These are phyloP conservation scores for Lepidocolaptes lacrymiger DNA, from an alignment of 2,797 vertebrate species.

Conservation along the genomic window DNA sequence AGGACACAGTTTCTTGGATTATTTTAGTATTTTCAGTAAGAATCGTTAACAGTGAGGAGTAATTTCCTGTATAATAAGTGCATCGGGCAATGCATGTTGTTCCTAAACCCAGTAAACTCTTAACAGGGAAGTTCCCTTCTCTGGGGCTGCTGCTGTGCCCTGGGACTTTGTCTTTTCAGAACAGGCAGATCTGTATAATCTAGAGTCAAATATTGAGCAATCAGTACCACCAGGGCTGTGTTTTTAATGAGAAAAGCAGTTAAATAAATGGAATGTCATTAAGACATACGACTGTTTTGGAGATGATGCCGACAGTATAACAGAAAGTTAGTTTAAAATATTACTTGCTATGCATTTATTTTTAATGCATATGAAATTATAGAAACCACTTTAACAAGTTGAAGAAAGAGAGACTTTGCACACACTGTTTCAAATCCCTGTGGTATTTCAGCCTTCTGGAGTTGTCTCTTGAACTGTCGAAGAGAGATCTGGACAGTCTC, in stretches of 20 bases:
- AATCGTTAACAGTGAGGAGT: not conserved
- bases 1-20: not conserved
- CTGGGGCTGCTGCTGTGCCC: not conserved
- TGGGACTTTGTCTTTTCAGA: not conserved
- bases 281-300: conserved; percentile 36
- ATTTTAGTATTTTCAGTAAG: conserved; percentile 27
- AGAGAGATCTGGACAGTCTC: conserved; percentile 42
- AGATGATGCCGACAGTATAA: conserved; percentile 9
- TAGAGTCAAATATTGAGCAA: not conserved
- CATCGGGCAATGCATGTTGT: not conserved
- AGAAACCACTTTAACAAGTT: conserved; percentile 31
- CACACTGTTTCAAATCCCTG: not conserved
- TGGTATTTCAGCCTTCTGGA: conserved; percentile 32
- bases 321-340: conserved; percentile 36
- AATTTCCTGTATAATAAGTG: conserved; percentile 29
- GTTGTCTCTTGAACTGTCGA: not conserved
- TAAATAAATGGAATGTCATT: conserved; percentile 59
- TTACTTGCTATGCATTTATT: conserved; percentile 25
- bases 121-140: conserved; percentile 5
- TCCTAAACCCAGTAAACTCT: not conserved
- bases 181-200: not conserved
- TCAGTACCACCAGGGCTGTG: conserved; percentile 35
- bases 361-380: conserved; percentile 12
- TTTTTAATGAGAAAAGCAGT: conserved; percentile 47
- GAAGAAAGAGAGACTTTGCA: not conserved